These are phyloP conservation scores for Oxytorus armatus DNA, from an alignment of 2,888 invertebrate genomes.

Conservation along the genomic window DNA sequence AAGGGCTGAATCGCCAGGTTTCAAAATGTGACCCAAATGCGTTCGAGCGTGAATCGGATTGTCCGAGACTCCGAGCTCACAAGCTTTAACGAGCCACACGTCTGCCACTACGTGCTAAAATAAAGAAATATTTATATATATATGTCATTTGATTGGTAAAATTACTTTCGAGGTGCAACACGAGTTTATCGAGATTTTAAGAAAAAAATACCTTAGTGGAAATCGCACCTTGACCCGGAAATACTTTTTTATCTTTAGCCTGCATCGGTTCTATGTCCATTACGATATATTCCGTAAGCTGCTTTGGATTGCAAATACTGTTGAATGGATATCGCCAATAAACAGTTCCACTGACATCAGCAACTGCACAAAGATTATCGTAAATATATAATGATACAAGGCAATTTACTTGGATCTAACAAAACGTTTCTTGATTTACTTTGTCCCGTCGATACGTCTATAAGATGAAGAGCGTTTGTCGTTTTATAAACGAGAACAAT, in stretches of 20 bases:
- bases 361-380: constrained; percentile 86
- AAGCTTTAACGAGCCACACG: constrained; percentile 96
- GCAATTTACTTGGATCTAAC: background rate
- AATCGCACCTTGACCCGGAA: constrained; percentile 95
- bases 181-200: no score
- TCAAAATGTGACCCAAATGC: constrained; percentile 97
- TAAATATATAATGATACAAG: background rate
- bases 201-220: constrained; percentile 88
- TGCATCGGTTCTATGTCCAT: constrained; percentile 95
- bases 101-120: constrained; percentile 93
- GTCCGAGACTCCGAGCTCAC: constrained; percentile 93
- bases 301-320: constrained; percentile 95
- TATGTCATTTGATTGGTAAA: constrained; percentile 8
- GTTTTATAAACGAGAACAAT: constrained; percentile 95
- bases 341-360: constrained; percentile 91
- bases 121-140: constrained; percentile 2
- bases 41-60: constrained; percentile 94
- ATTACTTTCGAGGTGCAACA: background rate
- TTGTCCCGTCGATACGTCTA: constrained; percentile 95
- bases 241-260: constrained; percentile 90
- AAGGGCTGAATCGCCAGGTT: constrained; percentile 96
- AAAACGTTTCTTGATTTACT: constrained; percentile 85
- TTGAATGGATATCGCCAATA: constrained; percentile 96
- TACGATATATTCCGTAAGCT: constrained; percentile 95
- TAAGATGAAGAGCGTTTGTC: constrained; percentile 95